Base-by-base conservation (phyloP, 2,113 vertebrate species). In the Caranx melampygus region DNA sequence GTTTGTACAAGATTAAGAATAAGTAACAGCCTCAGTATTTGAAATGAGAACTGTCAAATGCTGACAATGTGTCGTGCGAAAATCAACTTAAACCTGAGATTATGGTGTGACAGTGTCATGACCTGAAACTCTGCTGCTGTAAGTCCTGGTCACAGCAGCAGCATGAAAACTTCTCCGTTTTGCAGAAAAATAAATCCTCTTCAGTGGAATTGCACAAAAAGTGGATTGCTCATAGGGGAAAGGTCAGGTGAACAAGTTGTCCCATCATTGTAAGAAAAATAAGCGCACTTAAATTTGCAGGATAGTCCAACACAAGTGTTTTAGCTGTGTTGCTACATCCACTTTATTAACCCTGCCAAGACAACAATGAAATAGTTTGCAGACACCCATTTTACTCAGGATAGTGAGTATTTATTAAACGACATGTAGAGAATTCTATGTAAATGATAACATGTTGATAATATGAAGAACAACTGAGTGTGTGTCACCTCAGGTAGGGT, bases 1-100 rank as follows among this genome's bases (percentile, higher is more conserved):
- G 72, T 73, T 78, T 67, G 40, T 73, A 42, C 34, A 51, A 52
- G 63, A 33, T 60, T 72, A 55, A 20, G 55, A 47, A 44, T 52
- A 9, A 34, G 14, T 14, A 58, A n/a, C 16, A 18, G 33, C 21
- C 20, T 34, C 26, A 31, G 31, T 52, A 26, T 69, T 47, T 68
- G 3, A 74, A 63, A 78, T 26, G 3, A 34, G 51, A 37, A 40
- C 10, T 2, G n/a, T 37, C 14, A 71, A 58, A 58, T 16, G 20
- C 47, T 18, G 47, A n/a, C 20, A 10, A 44, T n/a, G 9, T 54
- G 3, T 52, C 21, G 40, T 5, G 6, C 55, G 4, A 44, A 33
- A 7, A 6, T 60, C 20, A 33, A 2, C 12, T 3, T 54, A 31
- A 62, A 10, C 35, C 21, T 26, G 10, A 47, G 26, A 37, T 49